These are phyloP conservation scores for Hippasteria phrygiana DNA, from an alignment of 53 echinoderm and acorn worm species.

Conservation along the genomic window DNA sequence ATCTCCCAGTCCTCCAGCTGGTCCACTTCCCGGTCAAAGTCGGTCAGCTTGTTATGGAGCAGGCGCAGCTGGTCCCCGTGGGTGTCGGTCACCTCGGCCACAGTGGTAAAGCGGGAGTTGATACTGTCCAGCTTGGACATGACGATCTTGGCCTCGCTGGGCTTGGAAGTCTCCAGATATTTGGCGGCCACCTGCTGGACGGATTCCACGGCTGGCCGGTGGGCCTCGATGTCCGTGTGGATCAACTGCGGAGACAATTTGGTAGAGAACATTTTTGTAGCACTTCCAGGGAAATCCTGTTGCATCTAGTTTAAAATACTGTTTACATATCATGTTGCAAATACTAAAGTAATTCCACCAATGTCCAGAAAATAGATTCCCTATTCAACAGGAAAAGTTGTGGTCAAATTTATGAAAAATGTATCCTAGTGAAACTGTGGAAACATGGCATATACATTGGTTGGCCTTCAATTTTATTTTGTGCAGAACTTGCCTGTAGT, in stretches of 20 bases:
- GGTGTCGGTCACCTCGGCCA: conserved; percentile 72
- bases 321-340: too few species aligned
- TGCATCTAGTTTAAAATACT: too few species aligned
- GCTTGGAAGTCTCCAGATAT: conserved; percentile 87
- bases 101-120: conserved; percentile 73
- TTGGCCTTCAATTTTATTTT: too few species aligned
- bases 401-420: too few species aligned
- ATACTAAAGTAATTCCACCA: too few species aligned
- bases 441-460: too few species aligned
- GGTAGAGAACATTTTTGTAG: too few species aligned
- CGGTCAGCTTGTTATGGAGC: conserved; percentile 77
- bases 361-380: too few species aligned
- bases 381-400: too few species aligned
- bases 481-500: too few species aligned
- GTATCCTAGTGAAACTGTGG: too few species aligned
- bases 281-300: too few species aligned
- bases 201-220: conserved; percentile 89
- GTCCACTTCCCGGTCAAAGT: conserved; percentile 97
- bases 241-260: conserved; percentile 70
- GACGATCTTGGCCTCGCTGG: conserved; percentile 82
- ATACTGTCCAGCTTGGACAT: conserved; percentile 89
- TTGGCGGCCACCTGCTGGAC: conserved; percentile 80
- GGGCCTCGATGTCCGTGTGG: conserved; percentile 93
- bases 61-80: conserved; percentile 84
- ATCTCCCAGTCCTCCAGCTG: conserved; percentile 95